Conservation (phyloP, 30 jellyfish, hydroid and myxozoan genomes). For the Aurelia aurita region DNA sequence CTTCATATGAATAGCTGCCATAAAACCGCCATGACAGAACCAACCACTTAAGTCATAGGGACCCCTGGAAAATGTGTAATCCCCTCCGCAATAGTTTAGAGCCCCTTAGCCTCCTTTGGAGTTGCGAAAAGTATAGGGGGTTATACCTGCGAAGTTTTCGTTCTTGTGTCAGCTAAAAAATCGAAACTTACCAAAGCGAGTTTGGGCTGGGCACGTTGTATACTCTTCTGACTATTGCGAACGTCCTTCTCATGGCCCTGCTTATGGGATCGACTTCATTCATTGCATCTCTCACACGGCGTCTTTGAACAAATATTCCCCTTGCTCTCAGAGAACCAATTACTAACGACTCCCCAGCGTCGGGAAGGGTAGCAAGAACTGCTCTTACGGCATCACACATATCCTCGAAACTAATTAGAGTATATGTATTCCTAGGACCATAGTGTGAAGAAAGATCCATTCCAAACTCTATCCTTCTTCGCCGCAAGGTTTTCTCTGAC, state of each 20-base stretch:
- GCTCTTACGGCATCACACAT: not conserved
- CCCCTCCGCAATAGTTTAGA: too few relatives aligned
- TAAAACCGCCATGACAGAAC: too few relatives aligned
- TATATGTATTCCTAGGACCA: slow-evolving; percentile 31
- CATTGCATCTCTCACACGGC: slow-evolving; percentile 41
- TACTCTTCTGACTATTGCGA: slow-evolving; percentile 31
- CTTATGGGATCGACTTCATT: slow-evolving; percentile 45
- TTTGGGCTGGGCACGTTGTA: slow-evolving; percentile 35
- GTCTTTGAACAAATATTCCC: slow-evolving; percentile 25
- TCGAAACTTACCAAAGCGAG: not conserved
- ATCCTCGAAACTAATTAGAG: not conserved
- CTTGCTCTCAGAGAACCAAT: slow-evolving; percentile 53
- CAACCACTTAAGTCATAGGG: too few relatives aligned
- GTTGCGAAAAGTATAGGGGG: too few relatives aligned
- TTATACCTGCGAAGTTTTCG: not conserved
- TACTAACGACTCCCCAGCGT: slow-evolving; percentile 31
- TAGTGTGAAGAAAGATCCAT: not conserved
- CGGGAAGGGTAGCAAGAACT: not conserved
- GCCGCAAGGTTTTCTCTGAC: slow-evolving; percentile 32
- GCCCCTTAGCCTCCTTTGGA: too few relatives aligned
- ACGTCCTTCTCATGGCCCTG: slow-evolving; percentile 43
- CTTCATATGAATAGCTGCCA: too few relatives aligned
- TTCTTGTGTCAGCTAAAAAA: not conserved
- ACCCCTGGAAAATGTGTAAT: too few relatives aligned
- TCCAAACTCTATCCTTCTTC: slow-evolving; percentile 50